Conservation (phyloP, 2,888 invertebrate genomes). For the Disparrhopalites patrizii region DNA sequence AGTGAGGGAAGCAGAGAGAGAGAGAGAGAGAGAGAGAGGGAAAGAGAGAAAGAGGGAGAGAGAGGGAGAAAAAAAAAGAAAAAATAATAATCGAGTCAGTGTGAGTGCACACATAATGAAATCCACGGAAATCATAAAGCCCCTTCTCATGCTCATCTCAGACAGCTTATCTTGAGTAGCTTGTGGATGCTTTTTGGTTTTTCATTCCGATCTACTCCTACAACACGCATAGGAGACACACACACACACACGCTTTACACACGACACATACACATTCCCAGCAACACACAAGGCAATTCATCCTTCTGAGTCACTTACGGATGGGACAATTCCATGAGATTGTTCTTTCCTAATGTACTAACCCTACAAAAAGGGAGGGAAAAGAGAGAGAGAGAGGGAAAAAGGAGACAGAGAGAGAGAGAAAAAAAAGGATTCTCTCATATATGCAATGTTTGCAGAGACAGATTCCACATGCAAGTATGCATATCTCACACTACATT, state of each 20-base stretch:
- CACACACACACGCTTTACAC: constrained; percentile 7
- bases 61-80: constrained; percentile 18
- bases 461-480: constrained; percentile 11
- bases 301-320: constrained; percentile 29
- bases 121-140: constrained; percentile 37
- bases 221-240: constrained; percentile 3
- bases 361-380: too few species aligned
- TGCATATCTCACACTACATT: constrained; percentile 40
- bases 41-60: constrained; percentile 13
- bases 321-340: constrained; percentile 19
- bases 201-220: constrained; percentile 20
- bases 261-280: constrained; percentile 1
- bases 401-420: not conserved
- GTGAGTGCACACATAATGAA: constrained; percentile 35
- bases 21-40: constrained; percentile 11
- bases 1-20: constrained; percentile 12
- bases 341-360: constrained; percentile 18
- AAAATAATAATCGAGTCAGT: constrained; percentile 37
- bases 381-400: constrained; percentile 10
- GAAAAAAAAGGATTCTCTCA: not conserved
- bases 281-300: constrained; percentile 23
- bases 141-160: constrained; percentile 32
- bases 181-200: constrained; percentile 33
- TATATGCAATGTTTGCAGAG: too few species aligned
- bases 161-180: constrained; percentile 30